Evolutionary conservation across 2,113 vertebrate species (phyloP).

Genomic region (Phycodurus eques): DNA sequence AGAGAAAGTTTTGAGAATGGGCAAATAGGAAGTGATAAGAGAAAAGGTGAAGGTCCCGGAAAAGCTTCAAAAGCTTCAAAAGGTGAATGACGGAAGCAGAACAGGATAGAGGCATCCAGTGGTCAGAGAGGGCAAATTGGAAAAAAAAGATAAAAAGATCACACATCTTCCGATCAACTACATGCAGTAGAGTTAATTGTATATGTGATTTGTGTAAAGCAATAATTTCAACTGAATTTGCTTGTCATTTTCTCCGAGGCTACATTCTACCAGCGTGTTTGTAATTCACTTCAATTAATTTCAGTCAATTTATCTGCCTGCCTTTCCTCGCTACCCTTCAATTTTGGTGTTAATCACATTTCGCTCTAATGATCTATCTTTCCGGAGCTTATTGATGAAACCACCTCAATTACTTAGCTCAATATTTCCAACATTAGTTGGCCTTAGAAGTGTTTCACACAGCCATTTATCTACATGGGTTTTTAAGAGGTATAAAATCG

Average conservation of each 20-base stretch:
- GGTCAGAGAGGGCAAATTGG: background rate
- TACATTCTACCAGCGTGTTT: conserved; percentile 9
- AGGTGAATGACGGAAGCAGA: background rate
- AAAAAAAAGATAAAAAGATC: background rate
- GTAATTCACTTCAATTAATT: conserved; percentile 34
- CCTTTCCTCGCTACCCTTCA: conserved; percentile 30
- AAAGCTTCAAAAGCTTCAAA: background rate
- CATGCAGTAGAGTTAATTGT: background rate
- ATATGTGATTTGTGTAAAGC: background rate
- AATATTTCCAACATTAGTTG: conserved; percentile 73
- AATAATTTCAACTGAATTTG: background rate
- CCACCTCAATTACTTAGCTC: conserved; percentile 72
- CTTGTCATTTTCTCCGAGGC: background rate
- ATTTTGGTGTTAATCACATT: conserved; percentile 70
- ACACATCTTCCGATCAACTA: background rate
- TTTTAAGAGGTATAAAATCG: conserved; percentile 61
- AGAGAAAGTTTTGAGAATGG: background rate
- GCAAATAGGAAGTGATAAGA: background rate
- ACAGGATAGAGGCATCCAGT: background rate
- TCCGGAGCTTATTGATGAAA: conserved; percentile 68
- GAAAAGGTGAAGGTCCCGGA: background rate
- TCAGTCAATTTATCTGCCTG: conserved; percentile 28
- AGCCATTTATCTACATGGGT: conserved; percentile 58
- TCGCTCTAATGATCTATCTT: conserved; percentile 64
- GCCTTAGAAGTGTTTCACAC: conserved; percentile 67